These are phyloP conservation scores for Brotula barbata DNA, from an alignment of 2,797 vertebrate species.

Conservation along the genomic window DNA sequence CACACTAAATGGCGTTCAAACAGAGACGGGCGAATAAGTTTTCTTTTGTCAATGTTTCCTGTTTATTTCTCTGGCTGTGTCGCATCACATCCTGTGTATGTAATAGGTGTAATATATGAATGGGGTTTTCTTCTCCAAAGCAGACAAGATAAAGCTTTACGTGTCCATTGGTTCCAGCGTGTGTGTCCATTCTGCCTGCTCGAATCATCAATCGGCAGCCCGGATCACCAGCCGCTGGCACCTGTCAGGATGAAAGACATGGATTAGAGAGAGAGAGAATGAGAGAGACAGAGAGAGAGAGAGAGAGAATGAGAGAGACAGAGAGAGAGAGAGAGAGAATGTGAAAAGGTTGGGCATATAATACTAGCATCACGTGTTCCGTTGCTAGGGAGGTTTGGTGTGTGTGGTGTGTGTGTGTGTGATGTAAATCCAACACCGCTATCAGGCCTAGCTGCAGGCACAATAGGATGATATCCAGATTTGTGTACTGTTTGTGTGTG, in stretches of 20 bases:
- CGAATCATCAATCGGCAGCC: constrained; percentile 71
- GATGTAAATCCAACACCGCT: constrained; percentile 66
- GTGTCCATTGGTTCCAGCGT: constrained; percentile 68
- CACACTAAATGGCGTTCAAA: too few species aligned
- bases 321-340: constrained; percentile 51
- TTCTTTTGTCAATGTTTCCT: too few species aligned
- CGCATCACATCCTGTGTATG: too few species aligned
- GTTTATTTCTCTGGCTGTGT: too few species aligned
- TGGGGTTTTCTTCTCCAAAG: background rate
- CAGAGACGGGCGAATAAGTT: too few species aligned
- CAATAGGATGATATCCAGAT: constrained; percentile 68
- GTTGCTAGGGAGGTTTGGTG: constrained; percentile 66
- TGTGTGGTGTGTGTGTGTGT: constrained; percentile 45
- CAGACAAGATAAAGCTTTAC: constrained; percentile 37
- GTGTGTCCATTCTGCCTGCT: constrained; percentile 68
- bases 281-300: constrained; percentile 56
- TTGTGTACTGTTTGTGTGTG: constrained; percentile 26
- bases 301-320: constrained; percentile 60
- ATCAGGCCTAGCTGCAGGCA: constrained; percentile 69
- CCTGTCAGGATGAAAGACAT: constrained; percentile 76
- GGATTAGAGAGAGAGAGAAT: constrained; percentile 66
- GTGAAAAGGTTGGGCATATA: constrained; percentile 72
- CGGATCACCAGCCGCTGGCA: constrained; percentile 70
- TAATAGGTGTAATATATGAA: too few species aligned
- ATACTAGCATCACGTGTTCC: constrained; percentile 63